Evolutionary conservation across 1,140 invertebrate species (phyloP), one percentile per base, ranked within the genome.

Genomic region (Drosophila rufa): DNA sequence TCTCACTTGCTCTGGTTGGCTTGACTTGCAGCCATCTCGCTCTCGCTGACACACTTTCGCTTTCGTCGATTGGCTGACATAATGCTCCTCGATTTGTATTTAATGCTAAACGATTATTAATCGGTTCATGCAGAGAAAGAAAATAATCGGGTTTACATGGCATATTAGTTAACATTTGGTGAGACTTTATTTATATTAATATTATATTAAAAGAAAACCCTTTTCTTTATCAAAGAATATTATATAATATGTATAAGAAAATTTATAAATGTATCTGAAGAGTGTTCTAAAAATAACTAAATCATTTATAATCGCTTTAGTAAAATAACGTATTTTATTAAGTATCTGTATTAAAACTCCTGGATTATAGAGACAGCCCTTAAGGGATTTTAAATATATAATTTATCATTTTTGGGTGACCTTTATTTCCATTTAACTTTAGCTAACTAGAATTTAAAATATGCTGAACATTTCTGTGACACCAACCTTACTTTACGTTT

Each of bases 61-160:
- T 89, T 89, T 89, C 86, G 42, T 56, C 82, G 80, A 66, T 62
- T 12, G 40, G 40, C 81, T 89, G 86, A 89, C 84, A 89, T 89
- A 89, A 89, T 90, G 86, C 57, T 70, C 50, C 57, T 30, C 46
- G 62, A 74, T 82, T 82, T 74, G 76, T 82, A 89, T 89, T 56
- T 80, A 89, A 89, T 89, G 70, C 75, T 85, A 75, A 85, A 82
- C 70, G 86, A 85, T 91, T 91, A 89, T 85, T 76, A 82, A 79
- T 89, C 79, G 67, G 50, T 64, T 48, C 40, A 47, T 25, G 22
- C 57, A 62, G 62, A 25, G 57, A 62, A 22, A 43, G 17, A 66
- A 62, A 57, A 15, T 1, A 6, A 2, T 1, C 2, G 1, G 6
- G 6, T 2, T 36, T 51, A 3, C 4, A 5, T 14, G 14, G 0